These are phyloP conservation scores for Adelges cooleyi DNA, from an alignment of 1,140 invertebrate species.

Conservation along the genomic window DNA sequence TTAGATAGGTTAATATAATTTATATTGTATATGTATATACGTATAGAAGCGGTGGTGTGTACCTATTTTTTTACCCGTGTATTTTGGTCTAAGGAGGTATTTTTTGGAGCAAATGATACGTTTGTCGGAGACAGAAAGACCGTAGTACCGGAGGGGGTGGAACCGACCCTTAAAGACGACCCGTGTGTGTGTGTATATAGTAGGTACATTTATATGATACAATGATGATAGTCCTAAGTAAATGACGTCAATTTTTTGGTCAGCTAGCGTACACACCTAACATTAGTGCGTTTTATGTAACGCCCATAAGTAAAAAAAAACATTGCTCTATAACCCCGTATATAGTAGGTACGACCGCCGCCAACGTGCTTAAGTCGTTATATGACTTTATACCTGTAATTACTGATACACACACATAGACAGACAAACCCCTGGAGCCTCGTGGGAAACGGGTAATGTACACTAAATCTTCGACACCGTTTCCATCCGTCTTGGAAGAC, in stretches of 20 bases:
- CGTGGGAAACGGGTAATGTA: slow-evolving; percentile 27
- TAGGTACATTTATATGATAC: no score
- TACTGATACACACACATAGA: neutral
- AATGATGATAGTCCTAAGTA: slow-evolving; percentile 28
- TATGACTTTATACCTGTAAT: slow-evolving; percentile 25
- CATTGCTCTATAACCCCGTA: neutral
- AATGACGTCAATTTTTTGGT: slow-evolving; percentile 28
- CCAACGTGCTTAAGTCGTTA: slow-evolving; percentile 19
- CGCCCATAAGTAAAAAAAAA: slow-evolving; percentile 12
- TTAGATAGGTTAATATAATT: no score
- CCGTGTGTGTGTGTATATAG: neutral
- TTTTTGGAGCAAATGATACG: slow-evolving; percentile 18
- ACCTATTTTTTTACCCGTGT: no score
- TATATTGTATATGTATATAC: neutral
- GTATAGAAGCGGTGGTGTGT: neutral
- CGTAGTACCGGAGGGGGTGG: slow-evolving; percentile 5
- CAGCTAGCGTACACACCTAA: neutral
- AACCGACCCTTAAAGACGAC: slow-evolving; percentile 10
- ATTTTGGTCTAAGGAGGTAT: no score
- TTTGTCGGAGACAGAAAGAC: slow-evolving; percentile 10
- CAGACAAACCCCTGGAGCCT: neutral
- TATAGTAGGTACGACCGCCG: no score
- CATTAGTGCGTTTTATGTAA: slow-evolving; percentile 14
- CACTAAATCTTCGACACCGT: slow-evolving; percentile 3
- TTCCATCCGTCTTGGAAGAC: neutral